phyloP scores from a whole-genome alignment of 2,888 invertebrate genomes.

The Cyclophora albipunctata region DNA sequence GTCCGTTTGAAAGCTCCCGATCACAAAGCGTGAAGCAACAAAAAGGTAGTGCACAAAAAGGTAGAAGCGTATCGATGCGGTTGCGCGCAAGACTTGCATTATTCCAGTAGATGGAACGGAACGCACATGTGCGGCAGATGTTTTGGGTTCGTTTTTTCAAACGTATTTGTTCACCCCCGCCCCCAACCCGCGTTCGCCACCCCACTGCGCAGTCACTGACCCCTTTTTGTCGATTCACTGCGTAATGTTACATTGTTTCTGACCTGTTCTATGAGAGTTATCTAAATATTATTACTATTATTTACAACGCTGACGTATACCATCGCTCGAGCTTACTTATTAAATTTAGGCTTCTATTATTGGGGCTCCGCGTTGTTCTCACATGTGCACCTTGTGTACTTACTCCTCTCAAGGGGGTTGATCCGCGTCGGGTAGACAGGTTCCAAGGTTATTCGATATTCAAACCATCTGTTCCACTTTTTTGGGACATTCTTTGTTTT shows the following conservation, averaged over 20 bases:
- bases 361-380: slow-evolving; percentile 52
- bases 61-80: slow-evolving; percentile 48
- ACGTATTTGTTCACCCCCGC: slow-evolving; percentile 53
- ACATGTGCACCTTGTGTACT: slow-evolving; percentile 44
- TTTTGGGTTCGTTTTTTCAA: slow-evolving; percentile 66
- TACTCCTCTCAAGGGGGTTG: slow-evolving; percentile 40
- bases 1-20: slow-evolving; percentile 59
- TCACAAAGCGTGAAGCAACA: slow-evolving; percentile 67
- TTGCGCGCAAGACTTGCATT: slow-evolving; percentile 65
- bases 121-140: slow-evolving; percentile 72
- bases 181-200: slow-evolving; percentile 39
- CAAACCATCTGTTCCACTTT: too few relatives aligned
- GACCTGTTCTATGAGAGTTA: slow-evolving; percentile 45
- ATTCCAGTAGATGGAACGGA: slow-evolving; percentile 55
- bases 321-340: too few relatives aligned
- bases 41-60: slow-evolving; percentile 64
- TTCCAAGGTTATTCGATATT: slow-evolving; percentile 41
- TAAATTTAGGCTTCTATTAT: slow-evolving; percentile 29
- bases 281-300: slow-evolving; percentile 4
- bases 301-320: too few relatives aligned
- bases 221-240: slow-evolving; percentile 52
- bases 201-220: slow-evolving; percentile 66
- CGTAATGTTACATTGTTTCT: slow-evolving; percentile 46
- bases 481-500: slow-evolving; percentile 13
- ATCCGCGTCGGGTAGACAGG: slow-evolving; percentile 41